Evolutionary conservation across 2,113 vertebrate genomes (phyloP), one percentile per base, ranked within the genome.

Genomic region (Boleophthalmus pectinirostris): DNA sequence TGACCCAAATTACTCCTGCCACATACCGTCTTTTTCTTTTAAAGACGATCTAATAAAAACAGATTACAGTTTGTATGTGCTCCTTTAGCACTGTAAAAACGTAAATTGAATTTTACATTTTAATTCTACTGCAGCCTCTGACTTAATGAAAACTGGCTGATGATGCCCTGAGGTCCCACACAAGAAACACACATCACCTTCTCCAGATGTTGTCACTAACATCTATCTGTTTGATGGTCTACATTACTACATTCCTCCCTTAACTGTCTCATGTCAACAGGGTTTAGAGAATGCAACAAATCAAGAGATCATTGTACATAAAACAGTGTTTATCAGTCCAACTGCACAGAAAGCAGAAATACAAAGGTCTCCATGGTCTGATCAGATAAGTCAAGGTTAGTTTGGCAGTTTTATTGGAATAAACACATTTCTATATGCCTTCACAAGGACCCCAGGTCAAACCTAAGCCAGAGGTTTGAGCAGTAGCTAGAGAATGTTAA

Each of bases 181-280:
- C 15, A 79, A 73, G 68, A 69, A 85, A 63, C 80, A 83, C 74
- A 86, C 83, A 86, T 76, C 83, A 74, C 79, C 78, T 70, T 82
- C 80, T 93, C 87, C 88, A 93, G 91, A 85, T 78, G 80, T 81
- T 88, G 57, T 81, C 83, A 75, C 82, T 85, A 91, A 91, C 82
- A 91, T 84, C 81, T 82, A 78, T 86, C 86, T 86, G 89, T 84
- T 91, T 87, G 91, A 91, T 67, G 83, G 82, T 73, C 80, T 89
- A 89, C 88, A 82, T 88, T 84, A 91, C 60, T 86, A 67, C 79
- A 93, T 92, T 89, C 76, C 85, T 87, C 70, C 79, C 85, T 85
- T 20, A 54, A 21, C 51, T 54, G 51, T 86, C 79, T 82, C 83
- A 89, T 87, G 85, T 89, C 88, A 91, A 89, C 87, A 68, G 84